These are phyloP conservation scores for Poeciliopsis turrubarensis DNA, from an alignment of 2,113 vertebrate species.

Conservation along the genomic window DNA sequence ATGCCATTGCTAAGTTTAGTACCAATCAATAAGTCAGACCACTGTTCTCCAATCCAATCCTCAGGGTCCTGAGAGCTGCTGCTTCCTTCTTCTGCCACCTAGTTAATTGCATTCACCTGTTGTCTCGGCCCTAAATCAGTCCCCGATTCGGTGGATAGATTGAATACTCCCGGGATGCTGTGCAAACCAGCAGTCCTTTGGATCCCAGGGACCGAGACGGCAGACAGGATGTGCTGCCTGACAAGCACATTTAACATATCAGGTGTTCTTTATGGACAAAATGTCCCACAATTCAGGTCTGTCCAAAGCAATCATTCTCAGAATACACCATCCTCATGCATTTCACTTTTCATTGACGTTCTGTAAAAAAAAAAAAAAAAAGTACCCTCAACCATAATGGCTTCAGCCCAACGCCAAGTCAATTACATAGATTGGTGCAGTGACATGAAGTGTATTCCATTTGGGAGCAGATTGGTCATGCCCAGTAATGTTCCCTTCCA, in stretches of 20 bases:
- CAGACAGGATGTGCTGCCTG: slow-evolving; percentile 7
- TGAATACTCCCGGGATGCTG: slow-evolving; percentile 6
- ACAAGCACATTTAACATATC: slow-evolving; percentile 27
- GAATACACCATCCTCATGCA: slow-evolving; percentile 33
- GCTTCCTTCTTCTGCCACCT: slow-evolving; percentile 30
- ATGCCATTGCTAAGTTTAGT: slow-evolving; percentile 43
- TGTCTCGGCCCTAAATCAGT: slow-evolving; percentile 21
- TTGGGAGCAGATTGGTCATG: slow-evolving; percentile 76
- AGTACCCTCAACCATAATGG: slow-evolving; percentile 53
- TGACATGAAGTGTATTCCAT: slow-evolving; percentile 78
- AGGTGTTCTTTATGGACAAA: slow-evolving; percentile 37
- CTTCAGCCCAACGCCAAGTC: slow-evolving; percentile 68
- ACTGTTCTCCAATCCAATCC: slow-evolving; percentile 49
- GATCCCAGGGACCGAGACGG: neutral
- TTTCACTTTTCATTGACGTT: slow-evolving; percentile 58
- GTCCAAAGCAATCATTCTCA: slow-evolving; percentile 56
- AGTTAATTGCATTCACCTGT: slow-evolving; percentile 58
- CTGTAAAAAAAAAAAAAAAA: slow-evolving; percentile 43
- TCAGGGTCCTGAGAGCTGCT: slow-evolving; percentile 21
- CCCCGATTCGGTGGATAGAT: slow-evolving; percentile 1
- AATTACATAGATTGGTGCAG: slow-evolving; percentile 71
- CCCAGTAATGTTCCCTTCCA: slow-evolving; percentile 71
- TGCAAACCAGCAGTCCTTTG: neutral
- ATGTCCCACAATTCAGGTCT: slow-evolving; percentile 48
- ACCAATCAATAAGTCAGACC: slow-evolving; percentile 53